These are phyloP conservation scores for Fulmarus glacialis DNA, from an alignment of 2,113 vertebrate genomes.

Conservation along the genomic window DNA sequence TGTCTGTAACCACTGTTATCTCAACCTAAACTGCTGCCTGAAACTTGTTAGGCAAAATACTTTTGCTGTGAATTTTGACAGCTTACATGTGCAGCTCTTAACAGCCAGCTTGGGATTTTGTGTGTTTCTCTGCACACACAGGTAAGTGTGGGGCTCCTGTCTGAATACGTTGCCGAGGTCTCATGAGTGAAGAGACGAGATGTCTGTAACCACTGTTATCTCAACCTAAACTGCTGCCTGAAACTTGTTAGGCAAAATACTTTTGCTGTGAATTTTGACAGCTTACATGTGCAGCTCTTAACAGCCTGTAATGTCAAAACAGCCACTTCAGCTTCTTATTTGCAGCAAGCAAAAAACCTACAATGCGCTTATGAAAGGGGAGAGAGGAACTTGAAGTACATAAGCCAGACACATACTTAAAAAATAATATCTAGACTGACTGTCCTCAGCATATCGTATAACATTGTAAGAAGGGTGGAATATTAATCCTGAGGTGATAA, in stretches of 20 bases:
- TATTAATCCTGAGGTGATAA: not conserved
- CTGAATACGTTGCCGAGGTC: too few relatives aligned
- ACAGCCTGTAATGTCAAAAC: not conserved
- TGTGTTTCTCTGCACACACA: not conserved
- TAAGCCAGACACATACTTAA: not conserved
- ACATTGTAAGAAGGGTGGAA: too few relatives aligned
- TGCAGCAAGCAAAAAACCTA: not conserved
- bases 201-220: not conserved
- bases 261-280: not conserved
- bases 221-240: not conserved
- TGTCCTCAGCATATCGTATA: accelerated
- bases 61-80: not conserved
- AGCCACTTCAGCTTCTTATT: not conserved
- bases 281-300: not conserved
- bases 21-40: not conserved
- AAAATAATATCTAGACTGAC: too few relatives aligned
- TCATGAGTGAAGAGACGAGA: too few relatives aligned
- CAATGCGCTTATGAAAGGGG: not conserved
- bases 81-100: not conserved
- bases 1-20: not conserved
- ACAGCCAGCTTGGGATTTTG: not conserved
- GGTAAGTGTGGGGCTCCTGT: not conserved
- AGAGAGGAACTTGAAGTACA: not conserved
- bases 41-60: not conserved
- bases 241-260: not conserved